These are phyloP conservation scores for Lottia scabra DNA, from an alignment of 2,888 invertebrate species.

Conservation along the genomic window DNA sequence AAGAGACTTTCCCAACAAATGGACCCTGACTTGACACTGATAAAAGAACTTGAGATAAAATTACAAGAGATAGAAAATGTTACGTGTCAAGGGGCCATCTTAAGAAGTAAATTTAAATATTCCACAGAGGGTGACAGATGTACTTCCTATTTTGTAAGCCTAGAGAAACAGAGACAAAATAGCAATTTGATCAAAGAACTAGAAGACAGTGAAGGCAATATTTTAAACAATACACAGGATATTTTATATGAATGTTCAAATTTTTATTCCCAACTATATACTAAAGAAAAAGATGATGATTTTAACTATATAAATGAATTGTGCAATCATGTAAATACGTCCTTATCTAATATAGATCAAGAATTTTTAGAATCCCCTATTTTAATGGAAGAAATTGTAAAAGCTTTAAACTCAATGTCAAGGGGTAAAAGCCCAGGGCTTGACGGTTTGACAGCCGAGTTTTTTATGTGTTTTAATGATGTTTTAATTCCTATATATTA, in stretches of 20 bases:
- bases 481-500: too few relatives aligned
- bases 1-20: background rate
- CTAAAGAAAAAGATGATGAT: background rate
- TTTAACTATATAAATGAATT: background rate
- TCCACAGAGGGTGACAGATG: background rate
- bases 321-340: too few relatives aligned
- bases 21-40: background rate
- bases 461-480: too few relatives aligned
- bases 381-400: too few relatives aligned
- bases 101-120: background rate
- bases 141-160: background rate
- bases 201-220: background rate
- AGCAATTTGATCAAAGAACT: background rate
- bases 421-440: too few relatives aligned
- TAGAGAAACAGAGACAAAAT: background rate
- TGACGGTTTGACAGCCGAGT: too few relatives aligned
- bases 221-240: background rate
- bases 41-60: background rate
- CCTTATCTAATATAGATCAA: too few relatives aligned
- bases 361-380: too few relatives aligned
- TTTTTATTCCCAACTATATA: background rate
- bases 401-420: too few relatives aligned
- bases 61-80: background rate
- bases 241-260: background rate
- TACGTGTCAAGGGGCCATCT: background rate